Percentiles rank a stretch among this genome's conserved stretches.
phyloP scores from a whole-genome alignment of 2,888 invertebrate genomes.

The Euphydryas editha region DNA sequence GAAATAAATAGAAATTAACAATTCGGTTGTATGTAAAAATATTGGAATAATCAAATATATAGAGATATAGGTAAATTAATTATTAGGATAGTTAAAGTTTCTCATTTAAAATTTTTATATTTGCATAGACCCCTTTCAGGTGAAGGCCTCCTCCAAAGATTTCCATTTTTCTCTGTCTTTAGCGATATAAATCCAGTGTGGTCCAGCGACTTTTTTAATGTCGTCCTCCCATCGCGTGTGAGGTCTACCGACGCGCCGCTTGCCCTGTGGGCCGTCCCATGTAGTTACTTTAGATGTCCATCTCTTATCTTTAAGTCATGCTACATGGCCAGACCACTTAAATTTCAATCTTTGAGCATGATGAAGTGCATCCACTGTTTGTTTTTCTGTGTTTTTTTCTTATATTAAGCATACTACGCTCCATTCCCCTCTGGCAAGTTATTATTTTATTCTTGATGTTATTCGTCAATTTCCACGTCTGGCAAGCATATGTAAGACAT shows the following conservation, averaged over 20 bases:
- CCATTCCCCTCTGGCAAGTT: too few species aligned
- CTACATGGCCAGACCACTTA: too few species aligned
- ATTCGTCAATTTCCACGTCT: too few species aligned
- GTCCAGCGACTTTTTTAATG: background rate
- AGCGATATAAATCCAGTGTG: background rate
- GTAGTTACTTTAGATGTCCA: constrained; percentile 1
- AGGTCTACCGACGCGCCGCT: background rate
- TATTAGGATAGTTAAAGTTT: background rate
- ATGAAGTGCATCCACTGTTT: constrained; percentile 2
- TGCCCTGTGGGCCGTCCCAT: constrained; percentile 2
- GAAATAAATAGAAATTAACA: too few species aligned
- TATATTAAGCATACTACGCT: too few species aligned
- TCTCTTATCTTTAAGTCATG: background rate
- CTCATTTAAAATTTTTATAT: background rate
- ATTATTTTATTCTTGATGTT: too few species aligned
- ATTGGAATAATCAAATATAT: too few species aligned
- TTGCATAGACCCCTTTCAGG: background rate
- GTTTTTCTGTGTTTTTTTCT: too few species aligned
- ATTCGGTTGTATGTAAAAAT: too few species aligned
- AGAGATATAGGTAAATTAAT: background rate
- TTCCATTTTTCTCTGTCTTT: background rate
- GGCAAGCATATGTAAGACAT: too few species aligned
- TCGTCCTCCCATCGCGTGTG: background rate
- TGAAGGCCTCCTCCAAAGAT: background rate
- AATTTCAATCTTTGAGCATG: too few species aligned